Percentiles rank a stretch among this genome's conserved stretches.
Evolutionary conservation across 2,888 invertebrate genomes (phyloP).

Genomic region (Nematopogon swammerdamellus): DNA sequence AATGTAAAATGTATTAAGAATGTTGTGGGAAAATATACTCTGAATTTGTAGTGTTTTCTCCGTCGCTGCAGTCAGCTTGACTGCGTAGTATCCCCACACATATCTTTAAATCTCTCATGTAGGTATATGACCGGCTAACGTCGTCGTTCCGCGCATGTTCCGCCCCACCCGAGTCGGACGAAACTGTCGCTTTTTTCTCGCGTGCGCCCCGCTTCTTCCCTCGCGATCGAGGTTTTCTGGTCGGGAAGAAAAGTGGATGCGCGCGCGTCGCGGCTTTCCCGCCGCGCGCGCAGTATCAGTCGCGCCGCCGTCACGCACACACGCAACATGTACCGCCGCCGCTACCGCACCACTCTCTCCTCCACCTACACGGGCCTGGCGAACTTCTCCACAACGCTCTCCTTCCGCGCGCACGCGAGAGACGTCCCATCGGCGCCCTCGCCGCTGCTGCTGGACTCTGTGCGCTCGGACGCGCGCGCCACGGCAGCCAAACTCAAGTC

Average conservation of each 20-base stretch:
- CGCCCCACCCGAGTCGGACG: too few relatives aligned
- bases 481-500: conserved; percentile 49
- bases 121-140: too few relatives aligned
- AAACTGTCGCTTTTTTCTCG: too few relatives aligned
- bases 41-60: too few relatives aligned
- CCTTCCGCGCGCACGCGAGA: conserved; percentile 34
- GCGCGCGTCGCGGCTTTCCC: conserved; percentile 18
- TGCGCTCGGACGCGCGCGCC: conserved; percentile 43
- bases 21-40: too few relatives aligned
- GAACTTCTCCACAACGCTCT: conserved; percentile 31
- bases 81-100: too few relatives aligned
- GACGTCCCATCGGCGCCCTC: conserved; percentile 8
- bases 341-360: conserved; percentile 45
- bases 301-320: not conserved
- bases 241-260: conserved; percentile 10
- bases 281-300: not conserved
- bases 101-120: too few relatives aligned
- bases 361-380: conserved; percentile 17
- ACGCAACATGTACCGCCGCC: conserved; percentile 36
- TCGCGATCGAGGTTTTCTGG: too few relatives aligned
- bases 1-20: too few relatives aligned
- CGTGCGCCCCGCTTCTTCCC: too few relatives aligned
- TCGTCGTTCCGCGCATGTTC: too few relatives aligned
- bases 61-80: too few relatives aligned
- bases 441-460: conserved; percentile 22